A percentile compares a stretch with the other conserved stretches of the same genome.
These are phyloP conservation scores for Euplexia lucipara DNA, from an alignment of 2,888 invertebrate genomes.

Conservation along the genomic window DNA sequence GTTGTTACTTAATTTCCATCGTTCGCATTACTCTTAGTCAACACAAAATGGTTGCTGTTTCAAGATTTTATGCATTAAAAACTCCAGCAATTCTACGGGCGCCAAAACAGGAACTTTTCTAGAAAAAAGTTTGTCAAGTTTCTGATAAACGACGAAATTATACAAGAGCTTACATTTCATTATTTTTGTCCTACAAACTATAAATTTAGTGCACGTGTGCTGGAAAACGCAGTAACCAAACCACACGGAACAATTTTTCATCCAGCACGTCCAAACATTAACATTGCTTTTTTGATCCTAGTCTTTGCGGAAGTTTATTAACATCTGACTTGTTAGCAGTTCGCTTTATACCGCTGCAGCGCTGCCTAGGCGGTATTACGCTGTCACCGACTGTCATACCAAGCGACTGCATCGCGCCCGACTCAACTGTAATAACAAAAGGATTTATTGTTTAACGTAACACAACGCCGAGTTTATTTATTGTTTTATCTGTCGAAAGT, in stretches of 20 bases:
- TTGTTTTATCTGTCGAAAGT: slow-evolving; percentile 55
- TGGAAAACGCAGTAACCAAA: slow-evolving; percentile 44
- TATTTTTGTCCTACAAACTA: slow-evolving; percentile 44
- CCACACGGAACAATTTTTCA: slow-evolving; percentile 58
- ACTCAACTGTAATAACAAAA: slow-evolving; percentile 65
- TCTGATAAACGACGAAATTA: slow-evolving; percentile 60
- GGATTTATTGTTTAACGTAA: slow-evolving; percentile 69
- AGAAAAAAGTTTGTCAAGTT: slow-evolving; percentile 38
- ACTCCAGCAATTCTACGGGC: not conserved
- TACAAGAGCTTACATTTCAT: slow-evolving; percentile 50
- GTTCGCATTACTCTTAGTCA: not conserved
- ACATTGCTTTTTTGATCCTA: slow-evolving; percentile 53
- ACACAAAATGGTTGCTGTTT: slow-evolving; percentile 9
- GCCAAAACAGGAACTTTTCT: slow-evolving; percentile 15
- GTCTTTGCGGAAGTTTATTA: slow-evolving; percentile 64
- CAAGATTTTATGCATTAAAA: slow-evolving; percentile 36
- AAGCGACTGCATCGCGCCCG: slow-evolving; percentile 53
- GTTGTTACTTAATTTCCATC: not conserved
- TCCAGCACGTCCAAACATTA: slow-evolving; percentile 50
- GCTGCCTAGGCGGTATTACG: slow-evolving; percentile 58
- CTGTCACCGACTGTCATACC: slow-evolving; percentile 63
- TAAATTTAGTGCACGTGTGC: slow-evolving; percentile 58
- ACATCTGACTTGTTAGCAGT: slow-evolving; percentile 64
- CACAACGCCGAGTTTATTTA: slow-evolving; percentile 50
- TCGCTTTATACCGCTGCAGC: slow-evolving; percentile 50